Evolutionary conservation across 1,140 invertebrate genomes (phyloP).

Genomic region (Zaprionus vittiger): DNA sequence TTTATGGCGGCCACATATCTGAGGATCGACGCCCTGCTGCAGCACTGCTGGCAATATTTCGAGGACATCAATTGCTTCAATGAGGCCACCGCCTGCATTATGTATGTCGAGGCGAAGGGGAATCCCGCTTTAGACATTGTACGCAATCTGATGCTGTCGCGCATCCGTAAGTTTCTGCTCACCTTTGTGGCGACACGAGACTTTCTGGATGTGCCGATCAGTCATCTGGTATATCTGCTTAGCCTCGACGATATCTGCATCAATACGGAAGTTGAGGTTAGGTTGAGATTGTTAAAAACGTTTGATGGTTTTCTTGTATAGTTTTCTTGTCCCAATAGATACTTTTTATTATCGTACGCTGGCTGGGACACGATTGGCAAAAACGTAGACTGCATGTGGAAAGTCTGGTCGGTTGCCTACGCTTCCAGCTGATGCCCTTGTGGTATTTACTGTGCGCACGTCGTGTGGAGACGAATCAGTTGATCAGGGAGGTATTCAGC

Average conservation of each 20-base stretch:
- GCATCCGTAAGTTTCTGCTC: slow-evolving; percentile 90
- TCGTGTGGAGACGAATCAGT: slow-evolving; percentile 33
- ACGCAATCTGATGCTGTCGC: slow-evolving; percentile 88
- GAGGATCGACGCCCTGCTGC: slow-evolving; percentile 89
- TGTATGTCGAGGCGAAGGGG: slow-evolving; percentile 87
- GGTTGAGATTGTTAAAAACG: neutral
- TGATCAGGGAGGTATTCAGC: slow-evolving; percentile 31
- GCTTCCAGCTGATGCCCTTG: slow-evolving; percentile 54
- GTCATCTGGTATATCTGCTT: slow-evolving; percentile 88
- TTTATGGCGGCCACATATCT: slow-evolving; percentile 89
- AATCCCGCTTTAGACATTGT: slow-evolving; percentile 72
- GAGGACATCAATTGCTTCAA: slow-evolving; percentile 87
- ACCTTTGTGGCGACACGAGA: slow-evolving; percentile 89
- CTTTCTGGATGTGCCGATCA: slow-evolving; percentile 87
- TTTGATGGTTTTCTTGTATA: neutral
- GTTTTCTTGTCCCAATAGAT: slow-evolving; percentile 22
- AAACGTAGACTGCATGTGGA: slow-evolving; percentile 4
- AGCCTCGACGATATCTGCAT: slow-evolving; percentile 89
- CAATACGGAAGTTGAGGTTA: slow-evolving; percentile 86
- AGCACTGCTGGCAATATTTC: slow-evolving; percentile 91
- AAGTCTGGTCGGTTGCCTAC: slow-evolving; percentile 41
- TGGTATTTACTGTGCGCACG: slow-evolving; percentile 64
- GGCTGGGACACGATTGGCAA: slow-evolving; percentile 58
- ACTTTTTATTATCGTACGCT: slow-evolving; percentile 51
- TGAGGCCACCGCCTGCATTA: slow-evolving; percentile 88